Base-by-base conservation (phyloP, 2,797 vertebrate genomes). In the Hippopotamyrus pictus region DNA sequence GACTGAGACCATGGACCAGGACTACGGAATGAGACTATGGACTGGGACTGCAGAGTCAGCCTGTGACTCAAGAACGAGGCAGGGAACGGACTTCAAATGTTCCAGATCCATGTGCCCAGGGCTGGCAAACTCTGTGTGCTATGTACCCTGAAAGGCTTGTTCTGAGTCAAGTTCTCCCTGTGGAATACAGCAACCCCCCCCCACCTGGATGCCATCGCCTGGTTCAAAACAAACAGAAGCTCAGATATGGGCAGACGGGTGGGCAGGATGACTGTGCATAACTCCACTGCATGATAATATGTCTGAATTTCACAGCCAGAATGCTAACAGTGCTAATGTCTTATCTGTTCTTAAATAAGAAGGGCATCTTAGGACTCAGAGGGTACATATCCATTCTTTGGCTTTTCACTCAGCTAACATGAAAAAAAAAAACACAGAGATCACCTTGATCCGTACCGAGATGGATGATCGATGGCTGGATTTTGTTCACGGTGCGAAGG, bases 371-470 rank as follows among this genome's bases (percentile, higher is more conserved):
- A 11, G 37, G 19, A 84, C 41, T 46, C 9, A 8, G 73, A 79
- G 73, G 14, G 46, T 46, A 46, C 8, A 83, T 22, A 25, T 51
- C 19, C 22, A 46, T 25, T 50, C 46, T 6, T 84, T 50, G 82
- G 82, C 7, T 50, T 84, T 84, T 84, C 73, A n/a, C 73, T 8
- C 41, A 37, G 37, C 73, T 44, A 79, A 79, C 73, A 79, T 44
- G 73, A 1, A 8, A 3, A n/a, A 79, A n/a, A 69, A 46, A 57
- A 37, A 73, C 37, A 5, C 48, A 33, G 65, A 90, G 90, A 92
- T 92, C 90, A 90, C 92, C 90, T 92, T 92, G 83, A 91, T 91
- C 91, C 90, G 86, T 82, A 87, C 90, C 89, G 57, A 90, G 91
- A 91, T 89, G 88, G 89, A 89, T 92, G 88, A 90, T 91, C 86